These are phyloP conservation scores for Aphelocoma coerulescens DNA, from an alignment of 2,113 vertebrate species.

Conservation along the genomic window DNA sequence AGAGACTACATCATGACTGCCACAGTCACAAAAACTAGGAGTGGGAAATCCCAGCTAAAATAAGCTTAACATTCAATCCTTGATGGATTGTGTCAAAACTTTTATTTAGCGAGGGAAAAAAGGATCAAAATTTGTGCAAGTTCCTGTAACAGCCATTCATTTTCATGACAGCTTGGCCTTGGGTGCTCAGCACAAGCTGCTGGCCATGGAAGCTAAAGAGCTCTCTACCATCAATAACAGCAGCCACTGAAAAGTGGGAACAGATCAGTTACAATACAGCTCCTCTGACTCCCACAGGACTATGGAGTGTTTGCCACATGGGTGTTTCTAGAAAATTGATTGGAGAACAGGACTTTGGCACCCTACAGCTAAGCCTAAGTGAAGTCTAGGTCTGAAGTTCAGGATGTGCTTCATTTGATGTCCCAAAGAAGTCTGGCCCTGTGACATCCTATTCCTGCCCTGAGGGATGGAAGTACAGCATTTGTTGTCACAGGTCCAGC, in stretches of 20 bases:
- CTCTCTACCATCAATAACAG: neutral
- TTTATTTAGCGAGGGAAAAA: neutral
- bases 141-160: neutral
- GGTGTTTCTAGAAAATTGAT: neutral
- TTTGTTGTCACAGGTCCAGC: neutral
- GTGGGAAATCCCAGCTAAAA: neutral
- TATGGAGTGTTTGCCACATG: neutral
- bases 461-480: neutral
- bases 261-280: neutral
- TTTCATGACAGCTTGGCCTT: neutral
- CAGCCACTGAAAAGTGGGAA: neutral
- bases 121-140: neutral
- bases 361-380: accelerated
- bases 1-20: neutral
- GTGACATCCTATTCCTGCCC: neutral
- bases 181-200: neutral
- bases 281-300: neutral
- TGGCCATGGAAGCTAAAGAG: neutral
- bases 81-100: accelerated
- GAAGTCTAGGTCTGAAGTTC: neutral
- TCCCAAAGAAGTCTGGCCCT: neutral
- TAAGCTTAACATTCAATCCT: neutral
- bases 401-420: neutral
- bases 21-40: neutral
- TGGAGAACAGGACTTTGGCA: neutral